These are phyloP conservation scores for Pangasius larnaudii DNA, from an alignment of 2,797 vertebrate species.

Conservation along the genomic window DNA sequence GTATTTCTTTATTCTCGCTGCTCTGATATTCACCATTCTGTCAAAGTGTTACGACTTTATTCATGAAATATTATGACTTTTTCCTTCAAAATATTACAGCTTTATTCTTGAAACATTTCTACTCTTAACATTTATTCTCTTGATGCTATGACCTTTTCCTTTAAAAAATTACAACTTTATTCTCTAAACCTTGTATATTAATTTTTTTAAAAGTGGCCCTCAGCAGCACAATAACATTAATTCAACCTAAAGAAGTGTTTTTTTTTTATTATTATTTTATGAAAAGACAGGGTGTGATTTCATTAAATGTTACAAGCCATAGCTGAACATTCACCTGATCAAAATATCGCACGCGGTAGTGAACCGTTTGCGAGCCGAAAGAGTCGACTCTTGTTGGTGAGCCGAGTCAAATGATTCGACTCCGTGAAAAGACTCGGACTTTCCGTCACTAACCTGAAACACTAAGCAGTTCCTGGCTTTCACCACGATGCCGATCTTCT, in stretches of 20 bases:
- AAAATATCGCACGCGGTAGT: background rate
- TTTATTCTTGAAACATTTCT: background rate
- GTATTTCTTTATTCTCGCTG: too few relatives aligned
- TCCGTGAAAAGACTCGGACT: background rate
- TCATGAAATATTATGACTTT: background rate
- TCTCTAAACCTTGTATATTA: background rate
- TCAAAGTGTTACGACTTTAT: too few relatives aligned
- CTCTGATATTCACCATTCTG: too few relatives aligned
- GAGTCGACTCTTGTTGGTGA: background rate
- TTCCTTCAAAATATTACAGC: background rate
- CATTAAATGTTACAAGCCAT: background rate
- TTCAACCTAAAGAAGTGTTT: background rate
- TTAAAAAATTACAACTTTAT: background rate
- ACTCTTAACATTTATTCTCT: too few relatives aligned
- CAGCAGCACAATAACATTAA: background rate
- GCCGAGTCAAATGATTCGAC: background rate
- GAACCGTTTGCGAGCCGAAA: background rate
- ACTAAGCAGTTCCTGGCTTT: constrained; percentile 91
- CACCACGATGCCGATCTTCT: constrained; percentile 85
- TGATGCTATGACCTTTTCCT: background rate
- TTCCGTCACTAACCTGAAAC: constrained; percentile 80
- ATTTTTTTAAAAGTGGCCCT: background rate
- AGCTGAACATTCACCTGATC: background rate
- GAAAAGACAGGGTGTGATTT: background rate
- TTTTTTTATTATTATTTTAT: background rate